Base-by-base conservation (phyloP, 2,888 invertebrate species). In the Actias luna region DNA sequence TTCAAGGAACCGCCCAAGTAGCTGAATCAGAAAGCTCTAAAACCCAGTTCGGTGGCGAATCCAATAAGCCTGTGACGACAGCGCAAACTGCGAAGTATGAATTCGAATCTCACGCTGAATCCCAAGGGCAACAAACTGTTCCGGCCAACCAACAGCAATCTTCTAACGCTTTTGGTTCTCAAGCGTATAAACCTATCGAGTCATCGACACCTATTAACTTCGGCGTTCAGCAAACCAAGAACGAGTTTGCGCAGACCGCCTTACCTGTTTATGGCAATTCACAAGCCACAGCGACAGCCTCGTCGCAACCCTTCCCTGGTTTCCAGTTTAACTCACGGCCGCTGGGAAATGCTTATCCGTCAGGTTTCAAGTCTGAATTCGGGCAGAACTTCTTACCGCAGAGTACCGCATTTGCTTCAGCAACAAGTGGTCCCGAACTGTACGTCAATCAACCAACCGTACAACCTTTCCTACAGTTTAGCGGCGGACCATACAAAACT, bases 41-140 rank as follows among this genome's bases (percentile, higher is more conserved):
- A 36, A 66, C 74, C 22, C 73, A 77, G 59, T 73, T 65, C 25
- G 70, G 65, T 27, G 27, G 64, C 7, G 25, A 52, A 4, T 72
- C 72, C 18, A 36, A 70, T 22, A 69, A 70, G 39, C 69, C 74
- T 22, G 62, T 63, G n/a, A 55, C 27, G 8, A 12, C 29, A 55
- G 31, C 61, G 5, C 31, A 57, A 55, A 58, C 35, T 1, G 46
- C 27, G 31, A 55, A 59, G 29, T 36, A 33, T 2, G 35, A 52
- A 36, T 63, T 57, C 27, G 55, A 55, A 16, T 16, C 29, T 55
- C 55, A 55, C 5, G 29, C 16, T 29, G 29, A 55, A 7, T 29
- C 29, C 10, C 29, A 25, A 27, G 14, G 14, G 5, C 52, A 52
- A 16, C 52, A 29, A 55, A 29, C 16, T 29, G 5, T 1, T 29